Conservation (phyloP, 2,888 invertebrate species). For the Chalcis sispes region DNA sequence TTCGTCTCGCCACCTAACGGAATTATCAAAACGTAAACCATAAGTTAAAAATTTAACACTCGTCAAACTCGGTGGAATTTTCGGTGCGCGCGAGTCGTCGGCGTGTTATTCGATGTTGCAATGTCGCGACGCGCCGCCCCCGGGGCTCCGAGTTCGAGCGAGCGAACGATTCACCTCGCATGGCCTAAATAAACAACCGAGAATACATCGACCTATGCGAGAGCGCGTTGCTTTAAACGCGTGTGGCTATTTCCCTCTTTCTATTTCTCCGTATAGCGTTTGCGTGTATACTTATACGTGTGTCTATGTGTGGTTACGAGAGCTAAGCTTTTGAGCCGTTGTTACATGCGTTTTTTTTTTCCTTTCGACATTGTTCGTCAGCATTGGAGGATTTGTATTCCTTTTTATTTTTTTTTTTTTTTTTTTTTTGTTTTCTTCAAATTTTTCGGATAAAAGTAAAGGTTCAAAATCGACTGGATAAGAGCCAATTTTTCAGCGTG, state of each 20-base stretch:
- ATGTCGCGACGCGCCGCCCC: constrained; percentile 14
- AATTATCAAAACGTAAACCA: constrained; percentile 34
- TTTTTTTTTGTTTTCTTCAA: background rate
- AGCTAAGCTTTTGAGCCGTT: no score
- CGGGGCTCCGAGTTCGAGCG: constrained; percentile 9
- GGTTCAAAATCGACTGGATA: no score
- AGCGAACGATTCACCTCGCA: constrained; percentile 74
- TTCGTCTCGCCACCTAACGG: background rate
- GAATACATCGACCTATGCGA: constrained; percentile 75
- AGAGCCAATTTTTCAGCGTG: no score
- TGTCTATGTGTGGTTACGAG: no score
- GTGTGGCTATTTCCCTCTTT: constrained; percentile 52
- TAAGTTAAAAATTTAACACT: no score
- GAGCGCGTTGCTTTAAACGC: background rate
- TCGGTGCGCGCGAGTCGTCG: background rate
- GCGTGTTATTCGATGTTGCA: constrained; percentile 36
- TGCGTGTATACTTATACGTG: no score
- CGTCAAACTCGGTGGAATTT: background rate
- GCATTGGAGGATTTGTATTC: no score
- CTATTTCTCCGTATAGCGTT: constrained; percentile 38
- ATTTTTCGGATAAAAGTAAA: no score
- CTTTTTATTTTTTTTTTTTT: background rate
- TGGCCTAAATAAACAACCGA: constrained; percentile 77
- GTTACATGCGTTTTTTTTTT: no score
- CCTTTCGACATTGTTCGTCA: no score